These are phyloP conservation scores for Synanthedon andrenaeformis DNA, from an alignment of 2,888 invertebrate species.

Conservation along the genomic window DNA sequence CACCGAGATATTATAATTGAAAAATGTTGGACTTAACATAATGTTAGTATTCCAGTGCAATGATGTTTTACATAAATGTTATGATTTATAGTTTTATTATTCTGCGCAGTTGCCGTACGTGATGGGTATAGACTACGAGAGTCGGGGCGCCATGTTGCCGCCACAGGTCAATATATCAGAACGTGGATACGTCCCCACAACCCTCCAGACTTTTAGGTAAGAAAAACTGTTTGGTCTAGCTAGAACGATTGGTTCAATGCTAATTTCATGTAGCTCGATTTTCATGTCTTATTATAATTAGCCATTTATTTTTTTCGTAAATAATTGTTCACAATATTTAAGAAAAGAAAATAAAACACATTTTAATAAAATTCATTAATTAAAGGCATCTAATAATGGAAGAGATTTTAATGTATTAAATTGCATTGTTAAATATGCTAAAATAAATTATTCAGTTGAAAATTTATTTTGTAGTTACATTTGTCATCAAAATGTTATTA, in stretches of 20 bases:
- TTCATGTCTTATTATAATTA: not conserved
- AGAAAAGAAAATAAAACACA: no score
- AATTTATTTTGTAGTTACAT: no score
- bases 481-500: no score
- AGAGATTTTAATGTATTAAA: no score
- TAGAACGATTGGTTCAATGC: no score
- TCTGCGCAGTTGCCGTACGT: constrained; percentile 78
- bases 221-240: constrained; percentile 5
- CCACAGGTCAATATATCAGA: constrained; percentile 88
- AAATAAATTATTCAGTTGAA: no score
- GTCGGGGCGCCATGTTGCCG: constrained; percentile 80
- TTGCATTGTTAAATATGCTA: no score
- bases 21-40: no score
- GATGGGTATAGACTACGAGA: constrained; percentile 82
- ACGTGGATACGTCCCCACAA: constrained; percentile 82
- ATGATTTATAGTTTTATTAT: constrained; percentile 4
- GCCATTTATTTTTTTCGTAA: not conserved
- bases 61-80: not conserved
- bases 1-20: no score
- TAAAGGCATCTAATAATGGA: no score
- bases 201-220: constrained; percentile 79
- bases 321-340: not conserved
- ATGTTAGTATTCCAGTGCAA: not conserved
- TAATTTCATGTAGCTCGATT: no score
- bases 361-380: no score